Evolutionary conservation across 2,888 invertebrate genomes (phyloP).

Genomic region (Ptychoptera contaminata): DNA sequence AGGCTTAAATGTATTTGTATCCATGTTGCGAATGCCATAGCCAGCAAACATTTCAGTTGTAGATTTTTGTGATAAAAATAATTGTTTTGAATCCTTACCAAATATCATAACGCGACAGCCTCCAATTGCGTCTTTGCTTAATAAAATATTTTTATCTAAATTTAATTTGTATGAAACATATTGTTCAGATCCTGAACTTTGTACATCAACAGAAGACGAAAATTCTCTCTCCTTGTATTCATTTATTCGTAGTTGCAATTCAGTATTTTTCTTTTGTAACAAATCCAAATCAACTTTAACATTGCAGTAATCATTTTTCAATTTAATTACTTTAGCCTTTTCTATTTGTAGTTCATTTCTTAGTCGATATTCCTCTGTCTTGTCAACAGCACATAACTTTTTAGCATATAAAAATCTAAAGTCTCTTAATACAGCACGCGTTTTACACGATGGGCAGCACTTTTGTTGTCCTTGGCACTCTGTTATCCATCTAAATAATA

Average conservation of each 20-base stretch:
- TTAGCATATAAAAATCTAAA: constrained; percentile 67
- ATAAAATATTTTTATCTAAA: constrained; percentile 47
- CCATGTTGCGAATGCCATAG: constrained; percentile 64
- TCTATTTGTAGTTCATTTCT: constrained; percentile 42
- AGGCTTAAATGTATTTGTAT: constrained; percentile 44
- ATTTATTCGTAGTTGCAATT: constrained; percentile 12
- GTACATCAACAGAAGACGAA: constrained; percentile 12
- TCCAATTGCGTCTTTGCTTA: constrained; percentile 40
- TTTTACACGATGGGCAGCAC: constrained; percentile 80
- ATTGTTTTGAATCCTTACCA: constrained; percentile 42
- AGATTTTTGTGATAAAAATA: constrained; percentile 64
- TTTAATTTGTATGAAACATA: constrained; percentile 26
- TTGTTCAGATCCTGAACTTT: constrained; percentile 15
- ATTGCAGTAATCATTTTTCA: constrained; percentile 46
- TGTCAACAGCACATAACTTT: constrained; percentile 60
- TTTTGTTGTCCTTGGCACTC: constrained; percentile 22
- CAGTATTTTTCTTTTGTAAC: constrained; percentile 26
- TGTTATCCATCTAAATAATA: constrained; percentile 27
- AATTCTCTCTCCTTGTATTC: constrained; percentile 17
- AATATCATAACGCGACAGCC: constrained; percentile 68
- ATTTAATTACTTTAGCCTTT: constrained; percentile 38
- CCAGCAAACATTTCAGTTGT: constrained; percentile 55
- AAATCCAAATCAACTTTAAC: constrained; percentile 28
- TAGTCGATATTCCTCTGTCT: constrained; percentile 52
- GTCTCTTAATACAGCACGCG: constrained; percentile 48